These are phyloP conservation scores for Peucedramus taeniatus DNA, from an alignment of 2,113 vertebrate genomes.

Conservation along the genomic window DNA sequence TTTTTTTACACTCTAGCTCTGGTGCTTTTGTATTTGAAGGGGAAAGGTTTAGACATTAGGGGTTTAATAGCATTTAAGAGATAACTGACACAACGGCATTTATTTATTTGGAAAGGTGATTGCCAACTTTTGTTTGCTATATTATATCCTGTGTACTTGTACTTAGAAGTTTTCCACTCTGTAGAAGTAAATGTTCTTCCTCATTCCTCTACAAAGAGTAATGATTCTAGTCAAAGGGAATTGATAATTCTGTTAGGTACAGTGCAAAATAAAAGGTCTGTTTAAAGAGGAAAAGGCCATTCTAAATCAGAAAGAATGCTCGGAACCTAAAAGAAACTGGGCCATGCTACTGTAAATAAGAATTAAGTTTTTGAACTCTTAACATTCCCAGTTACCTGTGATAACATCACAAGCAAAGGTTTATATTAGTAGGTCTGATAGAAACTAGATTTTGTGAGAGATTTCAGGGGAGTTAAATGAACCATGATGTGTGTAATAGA, in stretches of 20 bases:
- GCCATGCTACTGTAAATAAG: not conserved
- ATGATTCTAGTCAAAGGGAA: not conserved
- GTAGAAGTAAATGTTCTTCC: not conserved
- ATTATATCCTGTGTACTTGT: not conserved
- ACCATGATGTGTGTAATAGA: not conserved
- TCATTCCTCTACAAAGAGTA: not conserved
- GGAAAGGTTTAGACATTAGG: not conserved
- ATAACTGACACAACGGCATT: not conserved
- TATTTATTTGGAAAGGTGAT: not conserved
- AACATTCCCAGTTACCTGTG: not conserved
- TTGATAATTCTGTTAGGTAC: not conserved
- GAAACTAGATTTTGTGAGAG: not conserved
- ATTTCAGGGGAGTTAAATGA: not conserved
- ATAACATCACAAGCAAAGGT: not conserved
- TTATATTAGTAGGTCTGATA: not conserved
- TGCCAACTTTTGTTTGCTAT: not conserved
- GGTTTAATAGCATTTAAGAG: not conserved
- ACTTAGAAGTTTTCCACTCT: not conserved
- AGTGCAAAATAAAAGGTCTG: not conserved
- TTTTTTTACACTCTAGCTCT: not conserved
- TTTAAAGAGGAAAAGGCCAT: not conserved
- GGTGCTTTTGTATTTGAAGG: constrained; percentile 25
- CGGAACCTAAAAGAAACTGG: not conserved
- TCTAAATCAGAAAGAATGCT: not conserved
- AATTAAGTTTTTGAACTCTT: not conserved